Percentiles rank a stretch among this genome's conserved stretches.
phyloP scores from a whole-genome alignment of 2,797 vertebrate species.

The Enteromius radiatus region DNA sequence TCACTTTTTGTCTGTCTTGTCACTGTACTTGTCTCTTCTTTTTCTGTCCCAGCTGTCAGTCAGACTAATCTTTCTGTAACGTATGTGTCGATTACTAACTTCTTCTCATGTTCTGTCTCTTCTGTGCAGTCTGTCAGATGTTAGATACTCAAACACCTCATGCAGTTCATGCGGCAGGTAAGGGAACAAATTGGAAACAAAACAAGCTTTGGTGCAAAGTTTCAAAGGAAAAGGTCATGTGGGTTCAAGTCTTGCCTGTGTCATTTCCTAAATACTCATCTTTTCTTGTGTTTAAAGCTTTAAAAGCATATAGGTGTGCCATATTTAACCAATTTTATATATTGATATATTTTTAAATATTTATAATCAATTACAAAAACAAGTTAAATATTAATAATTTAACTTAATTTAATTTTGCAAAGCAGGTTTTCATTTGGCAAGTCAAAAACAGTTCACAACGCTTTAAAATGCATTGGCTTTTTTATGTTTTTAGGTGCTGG shows the following conservation, averaged over 20 bases:
- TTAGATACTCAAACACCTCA: conserved; percentile 69
- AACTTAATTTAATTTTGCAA: neutral
- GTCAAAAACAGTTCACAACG: neutral
- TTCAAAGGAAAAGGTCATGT: neutral
- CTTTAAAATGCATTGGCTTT: neutral
- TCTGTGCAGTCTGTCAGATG: conserved; percentile 77
- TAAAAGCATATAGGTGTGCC: neutral
- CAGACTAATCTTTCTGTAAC: conserved; percentile 22
- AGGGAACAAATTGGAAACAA: conserved; percentile 46
- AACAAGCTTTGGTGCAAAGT: neutral
- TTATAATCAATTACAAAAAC: neutral
- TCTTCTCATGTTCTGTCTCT: conserved; percentile 59
- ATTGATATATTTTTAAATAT: neutral
- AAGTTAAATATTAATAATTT: neutral
- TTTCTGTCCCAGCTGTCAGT: conserved; percentile 29
- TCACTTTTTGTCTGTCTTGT: conserved; percentile 52
- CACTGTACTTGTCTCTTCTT: conserved; percentile 22
- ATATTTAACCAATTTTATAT: neutral
- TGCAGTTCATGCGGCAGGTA: conserved; percentile 80
- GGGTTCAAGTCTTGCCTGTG: neutral
- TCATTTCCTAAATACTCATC: neutral
- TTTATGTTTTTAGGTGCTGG: conserved; percentile 4
- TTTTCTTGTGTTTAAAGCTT: neutral
- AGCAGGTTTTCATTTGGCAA: neutral
- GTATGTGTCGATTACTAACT: conserved; percentile 43